Evolutionary conservation across 2,113 vertebrate species (phyloP), one percentile per base, ranked within the genome.

Genomic region (Pavo muticus): DNA sequence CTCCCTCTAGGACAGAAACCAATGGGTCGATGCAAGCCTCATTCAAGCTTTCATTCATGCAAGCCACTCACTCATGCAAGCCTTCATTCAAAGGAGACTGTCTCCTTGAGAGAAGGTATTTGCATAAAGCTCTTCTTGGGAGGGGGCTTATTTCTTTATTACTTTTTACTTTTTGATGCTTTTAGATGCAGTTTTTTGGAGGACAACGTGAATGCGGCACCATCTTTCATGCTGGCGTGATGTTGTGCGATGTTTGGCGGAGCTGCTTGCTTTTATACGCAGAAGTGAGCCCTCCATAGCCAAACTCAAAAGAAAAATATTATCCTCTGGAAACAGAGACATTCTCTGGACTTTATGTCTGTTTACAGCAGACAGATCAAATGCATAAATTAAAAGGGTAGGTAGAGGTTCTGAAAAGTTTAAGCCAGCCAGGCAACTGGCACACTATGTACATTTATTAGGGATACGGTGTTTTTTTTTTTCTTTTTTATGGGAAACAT

Each of bases 301-400:
- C 93, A 90, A 93, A 64, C 57, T 40, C 84, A 60, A 83, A 39
- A 77, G 83, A 74, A 95, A 57, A 80, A 67, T 29, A 67, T 40
- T 68, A 84, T 39, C 68, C 56, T 30, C 47, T 71, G 78, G 35
- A 81, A 94, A 84, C 3, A 56, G 52, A 77, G 81, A 80, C 63
- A n/a, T 87, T 89, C 88, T 91, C 50, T 1, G 1, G 61, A 40
- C 57, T 73, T 73, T 74, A 75, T 70, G 37, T 77, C 10, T 68
- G 71, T 91, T 82, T 95, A 75, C 74, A 87, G 84, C 85, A 91
- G 63, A 57, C 87, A 88, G 79, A 92, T 75, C 71, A 90, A 91
- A 94, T 35, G 85, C 79, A 90, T 84, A 93, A 88, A 90, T 84
- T 81, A 70, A 52, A 84, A 82, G 75, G 69, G 29, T 8, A 81